These are phyloP conservation scores for Parambassis ranga DNA, from an alignment of 2,797 vertebrate species.

Conservation along the genomic window DNA sequence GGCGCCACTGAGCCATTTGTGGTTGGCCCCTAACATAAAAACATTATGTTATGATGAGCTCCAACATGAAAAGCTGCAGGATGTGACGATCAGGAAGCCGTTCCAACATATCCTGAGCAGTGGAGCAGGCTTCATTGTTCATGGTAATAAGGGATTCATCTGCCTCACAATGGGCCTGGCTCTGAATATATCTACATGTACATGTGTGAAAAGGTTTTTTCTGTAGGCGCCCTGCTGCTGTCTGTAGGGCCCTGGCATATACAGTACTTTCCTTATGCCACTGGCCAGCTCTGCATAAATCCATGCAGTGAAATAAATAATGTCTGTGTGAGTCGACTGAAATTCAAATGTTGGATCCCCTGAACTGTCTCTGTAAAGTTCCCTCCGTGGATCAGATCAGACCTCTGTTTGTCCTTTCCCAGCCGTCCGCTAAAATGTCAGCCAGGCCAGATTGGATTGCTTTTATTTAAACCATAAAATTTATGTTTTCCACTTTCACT, in stretches of 20 bases:
- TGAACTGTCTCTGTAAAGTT: slow-evolving; percentile 1
- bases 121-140: not conserved
- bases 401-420: slow-evolving; percentile 29
- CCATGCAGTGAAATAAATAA: slow-evolving; percentile 17
- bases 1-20: too few species aligned
- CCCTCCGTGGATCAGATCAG: slow-evolving; percentile 9
- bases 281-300: slow-evolving; percentile 9
- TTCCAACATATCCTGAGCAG: too few species aligned
- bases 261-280: not conserved
- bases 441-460: slow-evolving; percentile 19
- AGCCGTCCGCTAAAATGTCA: slow-evolving; percentile 15
- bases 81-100: too few species aligned
- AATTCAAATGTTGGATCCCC: slow-evolving; percentile 25
- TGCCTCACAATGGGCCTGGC: not conserved
- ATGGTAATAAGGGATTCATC: not conserved
- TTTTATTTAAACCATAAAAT: slow-evolving; percentile 44
- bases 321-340: slow-evolving; percentile 15
- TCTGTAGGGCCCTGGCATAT: not conserved
- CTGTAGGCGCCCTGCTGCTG: not conserved
- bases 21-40: too few species aligned
- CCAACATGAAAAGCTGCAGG: too few species aligned
- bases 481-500: slow-evolving; percentile 32
- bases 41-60: too few species aligned
- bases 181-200: not conserved
- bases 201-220: not conserved